Evolutionary conservation across 2,113 vertebrate species (phyloP).

Genomic region (Stigmatopora argus): DNA sequence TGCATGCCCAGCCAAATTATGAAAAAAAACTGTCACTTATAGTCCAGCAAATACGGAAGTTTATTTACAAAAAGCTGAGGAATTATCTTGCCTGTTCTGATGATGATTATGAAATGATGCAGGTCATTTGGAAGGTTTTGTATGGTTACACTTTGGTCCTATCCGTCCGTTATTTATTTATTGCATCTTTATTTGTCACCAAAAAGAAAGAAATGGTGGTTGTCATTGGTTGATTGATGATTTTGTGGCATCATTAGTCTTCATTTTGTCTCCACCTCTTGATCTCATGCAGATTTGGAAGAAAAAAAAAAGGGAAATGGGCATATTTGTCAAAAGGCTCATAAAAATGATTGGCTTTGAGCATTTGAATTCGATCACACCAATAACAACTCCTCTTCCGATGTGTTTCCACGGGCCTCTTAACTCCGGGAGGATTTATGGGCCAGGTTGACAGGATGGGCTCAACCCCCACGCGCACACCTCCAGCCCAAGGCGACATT

Average conservation of each 20-base stretch:
- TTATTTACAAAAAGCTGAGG: too few relatives aligned
- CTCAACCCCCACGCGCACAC: slow-evolving; percentile 17
- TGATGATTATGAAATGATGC: too few relatives aligned
- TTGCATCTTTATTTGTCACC: too few relatives aligned
- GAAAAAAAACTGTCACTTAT: too few relatives aligned
- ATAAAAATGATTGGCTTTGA: slow-evolving; percentile 7
- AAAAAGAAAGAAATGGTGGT: too few relatives aligned
- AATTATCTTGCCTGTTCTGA: too few relatives aligned
- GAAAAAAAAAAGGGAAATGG: slow-evolving; percentile 3
- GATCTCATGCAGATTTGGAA: slow-evolving; percentile 13
- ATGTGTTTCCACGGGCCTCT: slow-evolving; percentile 59
- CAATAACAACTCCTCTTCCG: slow-evolving; percentile 35
- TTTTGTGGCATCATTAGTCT: background rate
- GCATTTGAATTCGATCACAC: slow-evolving; percentile 29
- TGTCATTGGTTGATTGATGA: slow-evolving; percentile 3
- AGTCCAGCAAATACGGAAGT: too few relatives aligned
- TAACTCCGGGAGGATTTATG: slow-evolving; percentile 60
- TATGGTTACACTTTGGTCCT: too few relatives aligned
- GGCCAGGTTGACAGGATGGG: slow-evolving; percentile 56
- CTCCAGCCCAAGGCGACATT: slow-evolving; percentile 48
- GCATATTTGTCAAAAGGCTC: background rate
- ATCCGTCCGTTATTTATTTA: too few relatives aligned
- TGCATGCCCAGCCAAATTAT: too few relatives aligned
- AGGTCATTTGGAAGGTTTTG: too few relatives aligned
- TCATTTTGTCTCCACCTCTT: slow-evolving; percentile 6